Conservation (phyloP, 1,140 invertebrate genomes). For the Scaptomyza graminum region DNA sequence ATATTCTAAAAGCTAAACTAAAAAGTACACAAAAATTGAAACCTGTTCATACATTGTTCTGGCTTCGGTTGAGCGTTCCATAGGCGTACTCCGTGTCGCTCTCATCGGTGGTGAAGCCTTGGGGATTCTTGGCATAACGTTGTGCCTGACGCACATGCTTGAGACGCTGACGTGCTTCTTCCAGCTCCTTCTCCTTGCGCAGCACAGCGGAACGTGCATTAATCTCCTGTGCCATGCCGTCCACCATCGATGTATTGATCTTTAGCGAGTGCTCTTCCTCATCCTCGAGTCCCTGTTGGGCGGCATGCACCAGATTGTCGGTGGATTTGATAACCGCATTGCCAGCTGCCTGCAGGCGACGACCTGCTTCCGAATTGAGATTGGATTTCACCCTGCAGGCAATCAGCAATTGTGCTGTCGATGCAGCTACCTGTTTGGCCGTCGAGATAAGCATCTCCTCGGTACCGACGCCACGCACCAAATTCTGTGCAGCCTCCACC, state of each 20-base stretch:
- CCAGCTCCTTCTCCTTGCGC: constrained; percentile 96
- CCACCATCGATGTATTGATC: constrained; percentile 95
- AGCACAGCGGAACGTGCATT: constrained; percentile 94
- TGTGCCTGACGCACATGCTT: constrained; percentile 93
- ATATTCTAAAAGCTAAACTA: constrained; percentile 13
- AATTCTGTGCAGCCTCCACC: constrained; percentile 97
- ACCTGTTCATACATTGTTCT: constrained; percentile 79
- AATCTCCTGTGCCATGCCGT: constrained; percentile 96
- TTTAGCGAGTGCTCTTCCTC: constrained; percentile 96
- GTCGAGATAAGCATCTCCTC: constrained; percentile 98
- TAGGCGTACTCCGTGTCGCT: constrained; percentile 85
- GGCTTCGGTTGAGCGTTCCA: constrained; percentile 70
- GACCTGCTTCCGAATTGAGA: constrained; percentile 95
- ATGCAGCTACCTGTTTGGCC: constrained; percentile 98
- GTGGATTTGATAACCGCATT: constrained; percentile 99
- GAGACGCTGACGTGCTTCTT: constrained; percentile 94
- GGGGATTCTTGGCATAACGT: constrained; percentile 88
- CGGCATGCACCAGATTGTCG: constrained; percentile 97
- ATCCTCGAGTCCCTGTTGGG: constrained; percentile 95
- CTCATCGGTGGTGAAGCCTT: constrained; percentile 86
- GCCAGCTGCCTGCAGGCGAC: constrained; percentile 96
- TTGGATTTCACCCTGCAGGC: constrained; percentile 99
- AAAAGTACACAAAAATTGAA: constrained; percentile 19
- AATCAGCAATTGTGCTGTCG: constrained; percentile 97
- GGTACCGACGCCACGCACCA: constrained; percentile 96